A percentile compares a stretch with the other conserved stretches of the same genome.
These are phyloP conservation scores for Sycophaga agraensis DNA, from an alignment of 1,140 invertebrate species.

Conservation along the genomic window DNA sequence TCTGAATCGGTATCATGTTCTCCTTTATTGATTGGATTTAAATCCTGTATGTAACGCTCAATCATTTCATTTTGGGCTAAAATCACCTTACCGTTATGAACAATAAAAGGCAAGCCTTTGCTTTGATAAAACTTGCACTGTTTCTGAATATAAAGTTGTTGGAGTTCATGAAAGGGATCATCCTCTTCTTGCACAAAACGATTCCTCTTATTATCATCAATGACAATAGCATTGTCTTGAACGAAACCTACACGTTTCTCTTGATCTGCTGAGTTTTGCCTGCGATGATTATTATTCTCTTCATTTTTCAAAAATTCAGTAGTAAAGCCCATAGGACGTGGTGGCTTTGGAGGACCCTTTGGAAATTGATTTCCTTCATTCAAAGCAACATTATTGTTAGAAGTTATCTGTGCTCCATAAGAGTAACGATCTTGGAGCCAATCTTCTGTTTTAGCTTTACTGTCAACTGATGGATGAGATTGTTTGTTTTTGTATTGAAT, in stretches of 20 bases:
- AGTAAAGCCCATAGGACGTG: conserved; percentile 39
- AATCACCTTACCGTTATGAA: conserved; percentile 37
- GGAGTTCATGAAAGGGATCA: conserved; percentile 41
- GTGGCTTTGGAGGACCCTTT: background rate
- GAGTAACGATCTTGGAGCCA: conserved; percentile 46
- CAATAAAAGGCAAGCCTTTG: conserved; percentile 30
- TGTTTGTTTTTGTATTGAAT: conserved; percentile 4
- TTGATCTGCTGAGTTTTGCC: background rate
- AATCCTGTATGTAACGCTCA: conserved; percentile 41
- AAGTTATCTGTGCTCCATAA: conserved; percentile 26
- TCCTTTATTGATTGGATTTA: conserved; percentile 28
- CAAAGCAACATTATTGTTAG: conserved; percentile 6
- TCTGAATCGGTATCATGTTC: conserved; percentile 45
- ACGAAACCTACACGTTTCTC: conserved; percentile 38
- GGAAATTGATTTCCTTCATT: background rate
- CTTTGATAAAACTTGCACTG: conserved; percentile 22
- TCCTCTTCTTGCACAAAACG: conserved; percentile 36
- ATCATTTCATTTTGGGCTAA: conserved; percentile 43
- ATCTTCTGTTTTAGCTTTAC: conserved; percentile 38
- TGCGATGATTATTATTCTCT: background rate
- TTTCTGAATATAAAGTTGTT: conserved; percentile 38
- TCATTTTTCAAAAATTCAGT: conserved; percentile 24
- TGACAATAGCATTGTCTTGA: conserved; percentile 23
- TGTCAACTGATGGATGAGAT: conserved; percentile 21
- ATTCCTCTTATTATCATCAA: conserved; percentile 30